phyloP scores from a whole-genome alignment of 2,797 vertebrate species.

The Galago senegalensis region DNA sequence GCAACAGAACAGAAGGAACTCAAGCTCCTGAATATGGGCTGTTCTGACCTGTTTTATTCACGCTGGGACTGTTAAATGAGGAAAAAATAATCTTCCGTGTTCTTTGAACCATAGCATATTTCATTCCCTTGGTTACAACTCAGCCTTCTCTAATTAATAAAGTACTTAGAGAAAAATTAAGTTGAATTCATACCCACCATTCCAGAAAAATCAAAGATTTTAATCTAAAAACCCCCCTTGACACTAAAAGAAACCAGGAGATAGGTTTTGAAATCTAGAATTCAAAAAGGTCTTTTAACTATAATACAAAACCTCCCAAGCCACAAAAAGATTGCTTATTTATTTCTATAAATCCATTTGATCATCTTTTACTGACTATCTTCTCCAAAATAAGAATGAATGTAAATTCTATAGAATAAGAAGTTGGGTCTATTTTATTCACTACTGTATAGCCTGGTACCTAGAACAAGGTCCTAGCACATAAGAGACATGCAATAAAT shows the following conservation, averaged over 20 bases:
- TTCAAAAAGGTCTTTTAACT: constrained; percentile 23
- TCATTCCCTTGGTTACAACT: constrained; percentile 10
- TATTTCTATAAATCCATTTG: constrained; percentile 21
- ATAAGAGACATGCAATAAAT: neutral
- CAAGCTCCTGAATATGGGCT: neutral
- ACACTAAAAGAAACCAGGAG: neutral
- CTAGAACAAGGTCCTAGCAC: constrained; percentile 1
- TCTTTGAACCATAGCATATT: constrained; percentile 45
- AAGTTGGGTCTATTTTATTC: neutral
- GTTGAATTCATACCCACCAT: constrained; percentile 62
- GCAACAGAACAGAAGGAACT: neutral
- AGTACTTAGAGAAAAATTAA: constrained; percentile 55
- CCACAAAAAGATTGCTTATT: neutral
- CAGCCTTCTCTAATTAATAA: constrained; percentile 46
- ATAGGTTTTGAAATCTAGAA: neutral
- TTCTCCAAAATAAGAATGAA: neutral
- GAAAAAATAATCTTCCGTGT: neutral
- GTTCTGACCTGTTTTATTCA: neutral
- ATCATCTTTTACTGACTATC: constrained; percentile 13
- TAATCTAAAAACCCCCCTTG: constrained; percentile 28
- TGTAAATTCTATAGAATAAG: neutral
- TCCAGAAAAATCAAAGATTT: constrained; percentile 60
- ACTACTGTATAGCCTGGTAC: neutral
- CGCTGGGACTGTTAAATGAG: neutral
- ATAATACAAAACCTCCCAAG: constrained; percentile 42